Evolutionary conservation across 2,888 invertebrate genomes (phyloP).

Genomic region (Anagyrus pseudococci): DNA sequence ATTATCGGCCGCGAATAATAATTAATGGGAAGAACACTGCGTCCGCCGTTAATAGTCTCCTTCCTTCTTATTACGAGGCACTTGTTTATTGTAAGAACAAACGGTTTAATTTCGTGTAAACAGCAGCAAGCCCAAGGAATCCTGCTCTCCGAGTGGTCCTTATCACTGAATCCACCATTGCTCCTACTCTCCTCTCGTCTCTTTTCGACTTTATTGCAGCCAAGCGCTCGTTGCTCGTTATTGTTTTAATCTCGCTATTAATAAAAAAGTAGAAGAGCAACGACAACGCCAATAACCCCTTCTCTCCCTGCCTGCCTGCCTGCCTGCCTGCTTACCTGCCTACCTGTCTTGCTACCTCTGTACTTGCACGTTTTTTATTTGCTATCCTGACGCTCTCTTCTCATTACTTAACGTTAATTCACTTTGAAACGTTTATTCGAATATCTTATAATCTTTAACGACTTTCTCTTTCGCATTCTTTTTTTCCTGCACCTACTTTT

Average conservation of each 20-base stretch:
- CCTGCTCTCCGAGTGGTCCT: neutral
- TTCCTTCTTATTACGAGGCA: too few species aligned
- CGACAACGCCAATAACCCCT: constrained; percentile 21
- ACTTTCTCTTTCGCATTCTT: neutral
- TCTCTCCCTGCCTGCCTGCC: constrained; percentile 1
- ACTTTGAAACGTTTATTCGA: constrained; percentile 36
- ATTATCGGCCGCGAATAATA: too few species aligned
- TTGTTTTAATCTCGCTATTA: constrained; percentile 34
- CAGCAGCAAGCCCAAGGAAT: neutral
- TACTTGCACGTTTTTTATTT: too few species aligned
- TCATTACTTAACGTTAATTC: constrained; percentile 40
- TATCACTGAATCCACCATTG: neutral
- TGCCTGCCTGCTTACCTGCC: too few species aligned
- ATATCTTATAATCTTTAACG: constrained; percentile 33
- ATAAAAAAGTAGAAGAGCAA: constrained; percentile 26
- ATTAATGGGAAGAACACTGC: too few species aligned
- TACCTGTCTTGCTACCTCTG: too few species aligned
- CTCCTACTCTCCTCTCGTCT: neutral
- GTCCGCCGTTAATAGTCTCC: too few species aligned
- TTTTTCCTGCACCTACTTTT: constrained; percentile 7
- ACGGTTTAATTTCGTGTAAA: constrained; percentile 40
- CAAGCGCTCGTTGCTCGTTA: constrained; percentile 11
- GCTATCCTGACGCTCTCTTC: constrained; percentile 14
- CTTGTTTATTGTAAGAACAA: too few species aligned
- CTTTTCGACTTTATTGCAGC: constrained; percentile 35